Evolutionary conservation across 2,797 vertebrate species (phyloP).

Genomic region (Danio tinwini): DNA sequence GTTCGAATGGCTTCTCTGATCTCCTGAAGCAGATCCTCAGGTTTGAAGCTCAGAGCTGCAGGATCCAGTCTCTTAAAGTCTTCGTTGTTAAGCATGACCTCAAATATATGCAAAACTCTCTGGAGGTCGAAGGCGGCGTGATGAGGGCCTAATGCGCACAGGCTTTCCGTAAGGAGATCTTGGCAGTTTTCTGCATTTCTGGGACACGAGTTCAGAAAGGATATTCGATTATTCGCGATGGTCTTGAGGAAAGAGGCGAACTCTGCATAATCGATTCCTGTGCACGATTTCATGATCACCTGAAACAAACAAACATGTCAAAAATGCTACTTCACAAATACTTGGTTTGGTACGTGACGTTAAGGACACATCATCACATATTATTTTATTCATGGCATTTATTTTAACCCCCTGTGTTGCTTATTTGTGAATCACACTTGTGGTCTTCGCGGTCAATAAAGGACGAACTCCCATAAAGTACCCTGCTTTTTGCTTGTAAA

Average conservation of each 20-base stretch:
- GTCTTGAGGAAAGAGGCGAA: slow-evolving; percentile 90
- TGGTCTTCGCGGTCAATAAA: too few relatives aligned
- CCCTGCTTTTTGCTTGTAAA: too few relatives aligned
- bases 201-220: slow-evolving; percentile 75
- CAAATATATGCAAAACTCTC: slow-evolving; percentile 84
- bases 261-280: slow-evolving; percentile 90
- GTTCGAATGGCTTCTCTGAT: slow-evolving; percentile 79
- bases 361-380: too few relatives aligned
- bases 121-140: slow-evolving; percentile 91
- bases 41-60: slow-evolving; percentile 70
- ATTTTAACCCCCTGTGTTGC: too few relatives aligned
- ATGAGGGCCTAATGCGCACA: slow-evolving; percentile 79
- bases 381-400: too few relatives aligned
- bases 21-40: slow-evolving; percentile 79
- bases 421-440: too few relatives aligned
- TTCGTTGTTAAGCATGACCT: slow-evolving; percentile 85
- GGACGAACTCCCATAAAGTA: too few relatives aligned
- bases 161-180: slow-evolving; percentile 70
- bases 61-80: slow-evolving; percentile 88
- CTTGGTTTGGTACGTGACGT: neutral
- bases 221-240: slow-evolving; percentile 85
- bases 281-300: slow-evolving; percentile 95
- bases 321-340: neutral
- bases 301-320: slow-evolving; percentile 57
- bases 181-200: slow-evolving; percentile 68